Evolutionary conservation across 1,140 invertebrate genomes (phyloP), one percentile per base, ranked within the genome.

Genomic region (Aphelinus atriplicis): DNA sequence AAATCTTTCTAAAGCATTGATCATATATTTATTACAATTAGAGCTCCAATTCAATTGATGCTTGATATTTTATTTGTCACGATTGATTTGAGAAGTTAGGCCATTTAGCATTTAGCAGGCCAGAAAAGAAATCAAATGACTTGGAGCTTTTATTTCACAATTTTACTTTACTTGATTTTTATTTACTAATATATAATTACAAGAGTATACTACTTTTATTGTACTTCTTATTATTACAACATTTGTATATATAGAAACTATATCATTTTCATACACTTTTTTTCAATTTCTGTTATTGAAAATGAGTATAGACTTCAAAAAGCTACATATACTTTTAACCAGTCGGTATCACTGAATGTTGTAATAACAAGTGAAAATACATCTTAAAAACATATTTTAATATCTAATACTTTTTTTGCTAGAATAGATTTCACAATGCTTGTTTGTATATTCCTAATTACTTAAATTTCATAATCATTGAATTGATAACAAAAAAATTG

Each of bases 1-100:
- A 83, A 65, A 77, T 78, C 10, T 74, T 78, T 64, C 61, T 71
- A 74, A 46, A 73, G 56, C 65, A 72, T 73, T 48, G 53, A 63
- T 66, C 62, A 66, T 66, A 26, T 26, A 26, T 26, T 26, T 26
- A 26, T 26, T 26, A 55, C 42, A 68, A 6, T 48, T 46, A 55
- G 4, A 66, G 63, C 56, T 71, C 68, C 61, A 64, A 73, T 26
- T 46, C 57, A 55, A 65, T 58, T 63, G 60, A 61, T 72, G 7
- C 50, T 47, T 62, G 7, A 63, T 69, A 42, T 65, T 66, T 71
- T 72, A 71, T 64, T 57, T 73, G 69, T 47, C 61, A 9, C 3
- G 48, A 10, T 71, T 61, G 26, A 10, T 72, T 64, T 47, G 65
- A 72, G 64, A 72, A 72, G 60, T 72, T 64, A 65, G 45, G 61